Evolutionary conservation across 2,113 vertebrate genomes (phyloP).

Genomic region (Isichthys henryi): DNA sequence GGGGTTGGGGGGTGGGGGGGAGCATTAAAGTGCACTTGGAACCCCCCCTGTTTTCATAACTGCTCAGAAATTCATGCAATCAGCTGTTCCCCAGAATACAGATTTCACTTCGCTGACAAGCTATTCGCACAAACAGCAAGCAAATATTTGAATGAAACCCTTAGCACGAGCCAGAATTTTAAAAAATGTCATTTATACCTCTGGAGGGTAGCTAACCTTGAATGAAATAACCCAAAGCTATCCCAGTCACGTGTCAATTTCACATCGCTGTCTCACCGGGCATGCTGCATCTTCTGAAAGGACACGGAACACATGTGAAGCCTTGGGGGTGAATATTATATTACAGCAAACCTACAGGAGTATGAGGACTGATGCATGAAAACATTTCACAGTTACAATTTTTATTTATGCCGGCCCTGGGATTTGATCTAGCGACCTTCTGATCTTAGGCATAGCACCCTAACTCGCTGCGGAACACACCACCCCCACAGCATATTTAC

Average conservation of each 20-base stretch:
- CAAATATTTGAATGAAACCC: neutral
- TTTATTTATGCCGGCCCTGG: neutral
- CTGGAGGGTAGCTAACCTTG: neutral
- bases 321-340: neutral
- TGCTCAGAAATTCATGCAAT: neutral
- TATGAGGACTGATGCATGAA: neutral
- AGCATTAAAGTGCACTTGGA: neutral
- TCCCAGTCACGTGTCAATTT: neutral
- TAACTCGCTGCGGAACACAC: neutral
- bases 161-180: neutral
- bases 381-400: neutral
- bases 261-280: neutral
- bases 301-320: neutral
- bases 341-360: neutral
- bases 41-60: neutral
- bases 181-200: neutral
- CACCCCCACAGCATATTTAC: neutral
- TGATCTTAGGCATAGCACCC: neutral
- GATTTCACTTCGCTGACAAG: neutral
- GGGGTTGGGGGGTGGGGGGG: neutral
- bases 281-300: neutral
- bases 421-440: neutral
- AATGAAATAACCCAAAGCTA: neutral
- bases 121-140: neutral
- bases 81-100: neutral